These are phyloP conservation scores for Eupeodes luniger DNA, from an alignment of 2,888 invertebrate genomes.

Conservation along the genomic window DNA sequence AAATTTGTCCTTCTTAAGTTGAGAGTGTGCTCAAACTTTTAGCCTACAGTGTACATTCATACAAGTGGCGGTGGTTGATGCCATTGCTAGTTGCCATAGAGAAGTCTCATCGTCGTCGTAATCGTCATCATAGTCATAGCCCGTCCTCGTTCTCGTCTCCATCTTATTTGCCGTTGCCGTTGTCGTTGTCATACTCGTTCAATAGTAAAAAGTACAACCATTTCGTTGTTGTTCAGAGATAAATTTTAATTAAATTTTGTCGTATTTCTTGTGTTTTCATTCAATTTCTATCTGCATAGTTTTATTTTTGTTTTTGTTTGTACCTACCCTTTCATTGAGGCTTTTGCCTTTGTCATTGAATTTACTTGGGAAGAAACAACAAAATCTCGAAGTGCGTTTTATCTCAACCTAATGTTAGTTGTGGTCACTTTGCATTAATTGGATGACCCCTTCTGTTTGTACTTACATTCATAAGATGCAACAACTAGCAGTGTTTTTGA, in stretches of 20 bases:
- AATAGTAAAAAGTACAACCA: conserved; percentile 64
- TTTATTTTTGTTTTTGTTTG: not conserved
- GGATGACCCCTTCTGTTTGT: conserved; percentile 8
- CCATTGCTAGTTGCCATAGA: too few species aligned
- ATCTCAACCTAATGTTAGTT: conserved; percentile 30
- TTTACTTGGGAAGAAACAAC: not conserved
- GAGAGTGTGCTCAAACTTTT: too few species aligned
- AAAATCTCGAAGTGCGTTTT: conserved; percentile 62
- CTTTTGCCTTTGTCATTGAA: not conserved
- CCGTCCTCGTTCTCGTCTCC: not conserved
- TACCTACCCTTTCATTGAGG: not conserved
- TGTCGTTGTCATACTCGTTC: conserved; percentile 40
- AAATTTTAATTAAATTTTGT: conserved; percentile 73
- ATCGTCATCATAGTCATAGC: conserved; percentile 51
- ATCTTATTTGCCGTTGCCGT: not conserved
- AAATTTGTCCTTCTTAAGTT: too few species aligned
- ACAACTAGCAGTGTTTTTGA: conserved; percentile 46
- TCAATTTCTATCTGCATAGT: conserved; percentile 7
- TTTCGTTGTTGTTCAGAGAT: conserved; percentile 68
- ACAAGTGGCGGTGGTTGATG: too few species aligned
- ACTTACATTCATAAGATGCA: conserved; percentile 24
- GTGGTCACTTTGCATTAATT: conserved; percentile 42
- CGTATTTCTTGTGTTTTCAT: conserved; percentile 42
- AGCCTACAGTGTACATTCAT: too few species aligned
- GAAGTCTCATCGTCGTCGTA: conserved; percentile 5